Percentiles rank a stretch among this genome's conserved stretches.
Evolutionary conservation across 2,113 vertebrate genomes (phyloP).

Genomic region (Vidua chalybeata): DNA sequence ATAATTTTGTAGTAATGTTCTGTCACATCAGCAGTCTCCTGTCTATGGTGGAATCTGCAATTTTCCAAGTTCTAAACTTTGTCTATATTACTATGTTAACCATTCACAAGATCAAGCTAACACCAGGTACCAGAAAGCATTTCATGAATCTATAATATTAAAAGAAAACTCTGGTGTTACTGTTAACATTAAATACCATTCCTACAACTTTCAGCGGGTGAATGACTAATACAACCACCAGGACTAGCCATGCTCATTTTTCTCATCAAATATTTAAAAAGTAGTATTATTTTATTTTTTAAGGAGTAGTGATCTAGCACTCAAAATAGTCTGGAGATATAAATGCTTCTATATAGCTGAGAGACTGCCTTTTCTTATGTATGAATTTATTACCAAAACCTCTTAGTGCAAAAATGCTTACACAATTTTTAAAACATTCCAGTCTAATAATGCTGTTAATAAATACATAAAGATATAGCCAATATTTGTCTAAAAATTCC

Average conservation of each 20-base stretch:
- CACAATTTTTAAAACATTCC: not conserved
- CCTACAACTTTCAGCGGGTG: not conserved
- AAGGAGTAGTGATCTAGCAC: not conserved
- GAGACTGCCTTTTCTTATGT: not conserved
- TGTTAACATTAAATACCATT: not conserved
- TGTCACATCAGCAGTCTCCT: not conserved
- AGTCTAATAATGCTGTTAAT: not conserved
- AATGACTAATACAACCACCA: not conserved
- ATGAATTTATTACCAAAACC: not conserved
- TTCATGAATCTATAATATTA: not conserved
- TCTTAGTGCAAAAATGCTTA: not conserved
- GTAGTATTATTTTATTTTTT: not conserved
- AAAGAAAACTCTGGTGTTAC: not conserved
- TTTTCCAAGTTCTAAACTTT: not conserved
- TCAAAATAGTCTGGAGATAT: not conserved
- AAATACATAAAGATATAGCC: not conserved
- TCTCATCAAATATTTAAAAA: not conserved
- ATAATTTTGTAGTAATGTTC: not conserved
- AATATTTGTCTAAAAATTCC: not conserved
- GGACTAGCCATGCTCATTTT: not conserved
- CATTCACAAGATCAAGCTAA: not conserved
- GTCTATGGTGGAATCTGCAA: not conserved
- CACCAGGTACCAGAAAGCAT: not conserved
- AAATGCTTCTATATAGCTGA: not conserved
- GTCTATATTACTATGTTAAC: not conserved